Conservation (phyloP, 2,888 invertebrate genomes). For the Vesta saturnalis region DNA sequence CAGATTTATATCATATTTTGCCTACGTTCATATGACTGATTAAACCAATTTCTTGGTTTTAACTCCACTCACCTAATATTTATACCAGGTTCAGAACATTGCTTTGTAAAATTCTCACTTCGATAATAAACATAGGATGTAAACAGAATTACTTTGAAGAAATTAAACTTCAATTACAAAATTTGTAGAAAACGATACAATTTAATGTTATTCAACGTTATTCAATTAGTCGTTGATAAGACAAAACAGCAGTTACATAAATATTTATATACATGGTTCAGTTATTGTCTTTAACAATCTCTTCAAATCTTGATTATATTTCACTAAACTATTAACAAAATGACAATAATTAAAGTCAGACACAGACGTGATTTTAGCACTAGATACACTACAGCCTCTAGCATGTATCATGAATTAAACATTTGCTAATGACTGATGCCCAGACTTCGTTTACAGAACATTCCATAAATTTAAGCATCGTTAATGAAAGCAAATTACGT, state of each 20-base stretch:
- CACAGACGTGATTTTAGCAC: neutral
- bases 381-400: slow-evolving; percentile 1
- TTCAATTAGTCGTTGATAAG: neutral
- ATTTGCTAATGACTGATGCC: slow-evolving; percentile 15
- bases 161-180: too few species aligned
- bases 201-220: neutral
- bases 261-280: neutral
- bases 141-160: too few species aligned
- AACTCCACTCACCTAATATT: too few species aligned
- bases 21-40: too few species aligned
- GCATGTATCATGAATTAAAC: slow-evolving; percentile 6
- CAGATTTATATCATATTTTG: too few species aligned
- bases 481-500: neutral
- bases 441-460: slow-evolving; percentile 5
- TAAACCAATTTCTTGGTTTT: too few species aligned
- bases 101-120: too few species aligned
- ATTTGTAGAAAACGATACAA: too few species aligned
- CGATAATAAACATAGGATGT: too few species aligned
- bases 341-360: slow-evolving; percentile 5
- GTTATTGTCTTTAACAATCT: neutral
- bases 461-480: slow-evolving; percentile 7
- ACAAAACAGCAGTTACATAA: neutral
- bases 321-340: slow-evolving; percentile 6
- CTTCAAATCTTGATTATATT: slow-evolving; percentile 5
- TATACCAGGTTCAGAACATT: too few species aligned